phyloP scores from a whole-genome alignment of 2,888 invertebrate genomes.

The Pachycephus smyrnensis region DNA sequence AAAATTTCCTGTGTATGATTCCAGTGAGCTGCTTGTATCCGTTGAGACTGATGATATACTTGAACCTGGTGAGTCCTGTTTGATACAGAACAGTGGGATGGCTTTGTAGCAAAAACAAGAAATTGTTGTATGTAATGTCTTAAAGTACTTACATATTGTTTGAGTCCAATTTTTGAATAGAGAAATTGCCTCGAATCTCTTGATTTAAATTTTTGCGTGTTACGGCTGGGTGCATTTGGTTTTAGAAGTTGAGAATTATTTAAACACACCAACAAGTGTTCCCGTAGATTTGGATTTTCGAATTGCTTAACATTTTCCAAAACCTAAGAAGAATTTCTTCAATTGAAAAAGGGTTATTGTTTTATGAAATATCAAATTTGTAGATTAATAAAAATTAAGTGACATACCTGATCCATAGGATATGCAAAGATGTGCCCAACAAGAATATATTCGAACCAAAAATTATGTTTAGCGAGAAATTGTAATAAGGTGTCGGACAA shows the following conservation, averaged over 20 bases:
- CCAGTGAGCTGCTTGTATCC: slow-evolving; percentile 19
- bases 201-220: slow-evolving; percentile 42
- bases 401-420: slow-evolving; percentile 71
- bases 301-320: slow-evolving; percentile 72
- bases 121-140: not conserved
- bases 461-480: slow-evolving; percentile 72
- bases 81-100: not conserved
- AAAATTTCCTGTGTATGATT: slow-evolving; percentile 51
- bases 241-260: slow-evolving; percentile 41
- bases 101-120: not conserved
- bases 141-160: slow-evolving; percentile 24
- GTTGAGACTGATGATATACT: slow-evolving; percentile 23
- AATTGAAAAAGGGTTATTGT: not conserved
- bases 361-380: not conserved
- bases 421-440: slow-evolving; percentile 79
- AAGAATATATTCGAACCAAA: slow-evolving; percentile 80
- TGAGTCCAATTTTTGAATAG: slow-evolving; percentile 61
- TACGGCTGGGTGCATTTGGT: slow-evolving; percentile 12
- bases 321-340: slow-evolving; percentile 35
- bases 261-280: slow-evolving; percentile 69
- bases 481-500: slow-evolving; percentile 73
- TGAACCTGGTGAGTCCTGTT: slow-evolving; percentile 9
- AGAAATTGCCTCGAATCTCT: slow-evolving; percentile 63
- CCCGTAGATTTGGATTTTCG: slow-evolving; percentile 70
- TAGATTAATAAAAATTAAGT: not conserved